Conservation (phyloP, 2,888 invertebrate species). For the Synergus gifuensis region DNA sequence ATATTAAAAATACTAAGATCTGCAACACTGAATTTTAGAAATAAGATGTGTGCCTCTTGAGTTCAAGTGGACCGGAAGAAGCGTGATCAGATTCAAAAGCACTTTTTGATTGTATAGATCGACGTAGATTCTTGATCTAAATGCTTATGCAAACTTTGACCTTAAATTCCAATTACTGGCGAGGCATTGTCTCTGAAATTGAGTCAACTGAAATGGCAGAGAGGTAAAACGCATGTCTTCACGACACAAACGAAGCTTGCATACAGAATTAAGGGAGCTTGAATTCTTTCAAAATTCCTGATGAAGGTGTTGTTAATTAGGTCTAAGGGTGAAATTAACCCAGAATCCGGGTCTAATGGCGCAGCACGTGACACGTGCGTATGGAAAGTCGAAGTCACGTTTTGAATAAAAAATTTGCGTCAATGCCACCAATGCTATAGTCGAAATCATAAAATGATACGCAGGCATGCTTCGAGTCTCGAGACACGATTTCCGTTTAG, state of each 20-base stretch:
- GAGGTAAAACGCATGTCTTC: slow-evolving; percentile 26
- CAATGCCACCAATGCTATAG: slow-evolving; percentile 61
- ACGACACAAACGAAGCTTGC: slow-evolving; percentile 31
- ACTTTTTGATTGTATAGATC: background rate
- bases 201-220: slow-evolving; percentile 55
- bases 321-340: slow-evolving; percentile 62
- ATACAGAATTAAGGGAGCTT: slow-evolving; percentile 35
- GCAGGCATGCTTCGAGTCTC: background rate
- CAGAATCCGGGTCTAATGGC: slow-evolving; percentile 61
- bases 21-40: background rate
- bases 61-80: background rate
- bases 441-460: background rate
- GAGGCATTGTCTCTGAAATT: slow-evolving; percentile 63
- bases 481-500: background rate
- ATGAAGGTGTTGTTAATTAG: slow-evolving; percentile 37
- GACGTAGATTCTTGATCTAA: slow-evolving; percentile 50
- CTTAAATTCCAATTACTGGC: slow-evolving; percentile 65
- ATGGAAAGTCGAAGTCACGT: slow-evolving; percentile 69
- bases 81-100: background rate
- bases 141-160: slow-evolving; percentile 65
- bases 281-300: background rate
- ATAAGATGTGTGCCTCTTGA: background rate
- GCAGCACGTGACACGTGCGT: slow-evolving; percentile 50
- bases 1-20: too few relatives aligned
- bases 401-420: slow-evolving; percentile 62